Evolutionary conservation across 2,888 invertebrate genomes (phyloP), one percentile per base, ranked within the genome.

Genomic region (Melanostoma scalare): DNA sequence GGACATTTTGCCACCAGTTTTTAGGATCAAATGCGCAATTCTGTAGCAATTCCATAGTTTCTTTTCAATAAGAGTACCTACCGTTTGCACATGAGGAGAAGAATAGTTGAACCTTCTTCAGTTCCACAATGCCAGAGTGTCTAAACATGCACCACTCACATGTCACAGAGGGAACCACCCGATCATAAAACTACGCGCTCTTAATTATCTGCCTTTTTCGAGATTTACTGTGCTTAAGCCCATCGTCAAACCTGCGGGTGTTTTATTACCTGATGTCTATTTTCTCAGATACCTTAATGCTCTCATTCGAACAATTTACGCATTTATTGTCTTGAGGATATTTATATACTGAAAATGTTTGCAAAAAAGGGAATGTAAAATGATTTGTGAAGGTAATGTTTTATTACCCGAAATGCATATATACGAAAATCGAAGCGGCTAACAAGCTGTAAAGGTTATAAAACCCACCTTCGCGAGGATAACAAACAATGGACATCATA

Each of bases 271-370:
- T 50, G 30, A 38, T 1, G 9, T 30, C 30, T 33, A 9, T 30
- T 9, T 6, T 44, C 4, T 9, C 46, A 20, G 6, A 42, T 5
- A 42, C 20, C 20, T 44, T 9, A 6, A 42, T n/a, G 35, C 36
- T 63, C 50, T 50, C 38, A 30, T n/a, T 50, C 50, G 50, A 50
- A 31, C 0, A 50, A 30, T 63, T 50, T 6, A 46, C 30, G 46
- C 50, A 38, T 63, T 63, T 63, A 63, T 63, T 63, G 63, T 50
- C 50, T 63, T 63, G 50, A 38, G 48, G 50, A 48, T 48, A 63
- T 48, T 50, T 36, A n/a, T n/a, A n/a, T n/a, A n/a, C n/a, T n/a
- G n/a, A n/a, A n/a, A 46, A 42, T 36, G 20, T 9, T 50, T 9
- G 63, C 48, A 63, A 63, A 48, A 31, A 50, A 38, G 8, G 8